These are phyloP conservation scores for Pemphredon lugubris DNA, from an alignment of 2,888 invertebrate species.

Conservation along the genomic window DNA sequence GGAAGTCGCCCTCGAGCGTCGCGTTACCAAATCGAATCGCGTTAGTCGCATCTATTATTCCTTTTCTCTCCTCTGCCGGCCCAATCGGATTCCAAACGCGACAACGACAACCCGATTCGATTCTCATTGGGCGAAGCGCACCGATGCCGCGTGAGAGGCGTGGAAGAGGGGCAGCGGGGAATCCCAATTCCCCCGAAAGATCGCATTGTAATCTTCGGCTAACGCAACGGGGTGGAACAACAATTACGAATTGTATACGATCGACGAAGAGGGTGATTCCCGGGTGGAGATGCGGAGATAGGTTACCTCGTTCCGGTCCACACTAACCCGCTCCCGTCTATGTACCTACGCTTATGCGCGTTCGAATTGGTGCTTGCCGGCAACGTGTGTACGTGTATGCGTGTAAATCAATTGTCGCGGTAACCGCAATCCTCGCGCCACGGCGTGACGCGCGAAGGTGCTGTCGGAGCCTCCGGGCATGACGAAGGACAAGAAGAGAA, in stretches of 20 bases:
- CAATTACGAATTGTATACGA: constrained; percentile 70
- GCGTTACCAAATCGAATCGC: constrained; percentile 55
- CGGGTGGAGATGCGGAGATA: constrained; percentile 51
- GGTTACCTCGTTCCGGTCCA: constrained; percentile 35
- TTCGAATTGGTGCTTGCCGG: constrained; percentile 4
- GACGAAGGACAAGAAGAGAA: constrained; percentile 38
- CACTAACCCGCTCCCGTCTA: constrained; percentile 3
- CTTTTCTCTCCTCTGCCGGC: constrained; percentile 45
- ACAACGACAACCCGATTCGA: constrained; percentile 66
- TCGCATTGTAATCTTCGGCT: constrained; percentile 71
- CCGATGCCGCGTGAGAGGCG: constrained; percentile 25
- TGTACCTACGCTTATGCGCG: constrained; percentile 20
- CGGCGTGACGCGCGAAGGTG: constrained; percentile 67
- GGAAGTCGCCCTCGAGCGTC: constrained; percentile 20
- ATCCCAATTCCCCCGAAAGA: constrained; percentile 70
- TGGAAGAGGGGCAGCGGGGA: constrained; percentile 47
- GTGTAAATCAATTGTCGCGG: constrained; percentile 75
- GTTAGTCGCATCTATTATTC: constrained; percentile 63
- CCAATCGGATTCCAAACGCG: constrained; percentile 59
- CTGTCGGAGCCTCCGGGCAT: constrained; percentile 59
- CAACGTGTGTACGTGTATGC: constrained; percentile 50
- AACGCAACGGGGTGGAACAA: constrained; percentile 70
- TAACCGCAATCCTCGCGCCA: constrained; percentile 70
- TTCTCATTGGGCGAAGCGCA: constrained; percentile 58
- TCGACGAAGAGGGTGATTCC: constrained; percentile 61